Conservation (phyloP, 2,888 invertebrate species). For the Orgyia antiqua region DNA sequence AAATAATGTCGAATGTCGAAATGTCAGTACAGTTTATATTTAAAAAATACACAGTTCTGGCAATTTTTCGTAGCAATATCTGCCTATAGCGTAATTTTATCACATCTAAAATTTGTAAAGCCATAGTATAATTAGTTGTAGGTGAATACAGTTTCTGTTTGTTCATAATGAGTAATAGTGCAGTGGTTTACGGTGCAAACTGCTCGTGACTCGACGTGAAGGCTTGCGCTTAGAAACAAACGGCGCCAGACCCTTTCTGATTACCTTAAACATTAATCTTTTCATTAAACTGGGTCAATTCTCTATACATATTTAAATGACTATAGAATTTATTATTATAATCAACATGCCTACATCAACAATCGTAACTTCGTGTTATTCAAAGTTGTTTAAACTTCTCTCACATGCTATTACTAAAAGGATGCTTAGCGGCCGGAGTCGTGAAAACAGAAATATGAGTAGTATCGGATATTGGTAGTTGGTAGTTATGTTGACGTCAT, state of each 20-base stretch:
- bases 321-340: conserved; percentile 43
- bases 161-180: conserved; percentile 46
- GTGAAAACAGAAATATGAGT: conserved; percentile 22
- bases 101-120: too few species aligned
- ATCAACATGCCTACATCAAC: conserved; percentile 2
- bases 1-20: too few species aligned
- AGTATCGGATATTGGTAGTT: conserved; percentile 18
- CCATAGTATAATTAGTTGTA: too few species aligned
- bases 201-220: conserved; percentile 45
- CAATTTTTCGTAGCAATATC: too few species aligned
- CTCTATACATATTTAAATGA: conserved; percentile 37
- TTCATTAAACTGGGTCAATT: conserved; percentile 39
- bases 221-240: conserved; percentile 11
- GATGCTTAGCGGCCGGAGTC: conserved; percentile 16
- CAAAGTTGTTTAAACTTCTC: conserved; percentile 12
- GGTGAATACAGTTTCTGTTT: too few species aligned
- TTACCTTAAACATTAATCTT: conserved; percentile 61
- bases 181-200: conserved; percentile 46
- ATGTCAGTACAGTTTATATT: too few species aligned
- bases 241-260: conserved; percentile 50
- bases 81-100: too few species aligned
- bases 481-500: conserved; percentile 29
- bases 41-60: too few species aligned
- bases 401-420: conserved; percentile 12
- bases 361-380: conserved; percentile 5